Conservation (phyloP, 2,888 invertebrate species). For the Gortyna flavago region DNA sequence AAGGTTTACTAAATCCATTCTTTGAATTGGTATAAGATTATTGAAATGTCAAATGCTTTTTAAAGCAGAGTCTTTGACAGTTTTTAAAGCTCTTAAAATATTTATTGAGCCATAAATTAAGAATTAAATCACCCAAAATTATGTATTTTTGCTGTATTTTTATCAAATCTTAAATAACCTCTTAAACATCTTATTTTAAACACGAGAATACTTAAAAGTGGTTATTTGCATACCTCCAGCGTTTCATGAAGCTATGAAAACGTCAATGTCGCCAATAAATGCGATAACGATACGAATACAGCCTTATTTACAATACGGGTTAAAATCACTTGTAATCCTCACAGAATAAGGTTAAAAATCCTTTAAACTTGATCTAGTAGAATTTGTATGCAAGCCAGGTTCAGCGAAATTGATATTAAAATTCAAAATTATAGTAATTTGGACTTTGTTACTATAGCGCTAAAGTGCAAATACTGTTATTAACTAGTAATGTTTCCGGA, state of each 20-base stretch:
- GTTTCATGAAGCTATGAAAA: conserved; percentile 70
- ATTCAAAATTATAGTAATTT: conserved; percentile 42
- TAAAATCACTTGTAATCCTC: conserved; percentile 16
- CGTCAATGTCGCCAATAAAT: conserved; percentile 64
- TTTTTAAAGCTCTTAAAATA: conserved; percentile 22
- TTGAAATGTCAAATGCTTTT: conserved; percentile 41
- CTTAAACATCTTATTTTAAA: conserved; percentile 54
- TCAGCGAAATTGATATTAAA: conserved; percentile 56
- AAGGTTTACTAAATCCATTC: conserved; percentile 8
- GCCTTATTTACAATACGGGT: conserved; percentile 19
- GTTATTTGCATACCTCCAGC: conserved; percentile 62
- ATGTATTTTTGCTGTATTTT: conserved; percentile 21
- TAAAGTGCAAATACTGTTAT: conserved; percentile 37
- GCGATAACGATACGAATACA: conserved; percentile 51
- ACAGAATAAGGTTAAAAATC: conserved; percentile 32
- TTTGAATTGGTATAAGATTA: not conserved
- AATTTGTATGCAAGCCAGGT: conserved; percentile 37
- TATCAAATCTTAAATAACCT: conserved; percentile 29
- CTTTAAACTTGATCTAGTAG: not conserved
- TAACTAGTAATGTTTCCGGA: conserved; percentile 2
- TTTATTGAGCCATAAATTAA: conserved; percentile 35
- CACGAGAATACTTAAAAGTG: conserved; percentile 45
- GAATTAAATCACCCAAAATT: conserved; percentile 26
- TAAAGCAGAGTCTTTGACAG: conserved; percentile 1
- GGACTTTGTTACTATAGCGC: conserved; percentile 19